Percentiles rank a stretch among this genome's conserved stretches.
These are phyloP conservation scores for Sorex fumeus DNA, from an alignment of 2,113 vertebrate genomes.

Conservation along the genomic window DNA sequence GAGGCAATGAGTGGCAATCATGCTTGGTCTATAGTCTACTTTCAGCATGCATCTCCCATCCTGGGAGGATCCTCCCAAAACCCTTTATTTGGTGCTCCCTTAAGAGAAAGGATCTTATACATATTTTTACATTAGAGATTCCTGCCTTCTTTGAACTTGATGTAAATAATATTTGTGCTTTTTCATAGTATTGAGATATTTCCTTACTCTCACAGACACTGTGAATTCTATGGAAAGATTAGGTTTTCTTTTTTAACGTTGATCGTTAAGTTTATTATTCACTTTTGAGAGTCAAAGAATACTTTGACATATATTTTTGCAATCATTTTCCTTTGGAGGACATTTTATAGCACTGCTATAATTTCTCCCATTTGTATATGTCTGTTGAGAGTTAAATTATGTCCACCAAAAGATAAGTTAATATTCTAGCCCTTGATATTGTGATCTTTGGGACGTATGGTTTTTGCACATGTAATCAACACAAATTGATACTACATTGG, in stretches of 20 bases:
- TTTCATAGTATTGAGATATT: background rate
- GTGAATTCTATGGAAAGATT: background rate
- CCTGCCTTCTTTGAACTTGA: background rate
- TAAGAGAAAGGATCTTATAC: background rate
- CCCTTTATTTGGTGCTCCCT: too few relatives aligned
- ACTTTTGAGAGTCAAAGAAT: background rate
- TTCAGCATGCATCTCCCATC: too few relatives aligned
- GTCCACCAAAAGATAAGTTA: background rate
- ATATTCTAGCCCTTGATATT: background rate
- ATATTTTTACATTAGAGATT: conserved; percentile 23
- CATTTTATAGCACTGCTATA: background rate
- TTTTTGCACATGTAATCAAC: too few relatives aligned
- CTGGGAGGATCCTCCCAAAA: too few relatives aligned
- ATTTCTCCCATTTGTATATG: background rate
- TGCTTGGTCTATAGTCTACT: too few relatives aligned
- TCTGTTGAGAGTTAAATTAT: background rate
- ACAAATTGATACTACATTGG: too few relatives aligned
- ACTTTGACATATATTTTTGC: background rate
- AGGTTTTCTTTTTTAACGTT: background rate
- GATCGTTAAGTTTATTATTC: conserved; percentile 11
- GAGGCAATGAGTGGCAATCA: too few relatives aligned
- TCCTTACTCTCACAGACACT: background rate
- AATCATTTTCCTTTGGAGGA: background rate
- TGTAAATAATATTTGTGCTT: background rate
- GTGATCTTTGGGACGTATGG: too few relatives aligned